A percentile compares a stretch with the other conserved stretches of the same genome.
Evolutionary conservation across 2,888 invertebrate genomes (phyloP).

Genomic region (Cosmopolites sordidus): DNA sequence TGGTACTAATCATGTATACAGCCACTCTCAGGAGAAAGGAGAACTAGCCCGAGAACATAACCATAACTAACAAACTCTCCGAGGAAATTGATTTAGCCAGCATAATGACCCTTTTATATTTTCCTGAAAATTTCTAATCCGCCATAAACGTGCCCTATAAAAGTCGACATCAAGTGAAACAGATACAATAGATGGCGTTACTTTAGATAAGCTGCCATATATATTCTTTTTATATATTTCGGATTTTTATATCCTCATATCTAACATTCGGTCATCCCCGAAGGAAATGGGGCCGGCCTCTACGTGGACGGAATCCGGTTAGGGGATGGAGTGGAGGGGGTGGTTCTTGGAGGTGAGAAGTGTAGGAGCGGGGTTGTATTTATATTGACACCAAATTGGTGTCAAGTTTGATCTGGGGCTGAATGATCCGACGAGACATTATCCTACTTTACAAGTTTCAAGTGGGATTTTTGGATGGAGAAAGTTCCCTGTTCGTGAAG

Average conservation of each 20-base stretch:
- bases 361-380: not conserved
- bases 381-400: not conserved
- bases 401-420: not conserved
- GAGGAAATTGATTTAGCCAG: not conserved
- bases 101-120: slow-evolving; percentile 3
- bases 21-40: too few species aligned
- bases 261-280: slow-evolving; percentile 7
- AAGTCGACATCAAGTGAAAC: slow-evolving; percentile 3
- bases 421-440: not conserved
- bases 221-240: slow-evolving; percentile 14
- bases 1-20: too few species aligned
- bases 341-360: not conserved
- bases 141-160: slow-evolving; percentile 10
- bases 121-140: slow-evolving; percentile 7
- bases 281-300: slow-evolving; percentile 4
- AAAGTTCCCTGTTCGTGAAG: too few species aligned
- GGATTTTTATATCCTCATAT: slow-evolving; percentile 16
- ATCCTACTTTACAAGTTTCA: not conserved
- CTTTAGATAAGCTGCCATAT: slow-evolving; percentile 10
- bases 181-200: slow-evolving; percentile 13
- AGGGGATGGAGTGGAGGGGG: not conserved
- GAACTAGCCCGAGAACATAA: too few species aligned
- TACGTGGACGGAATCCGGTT: not conserved
- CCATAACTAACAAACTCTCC: too few species aligned
- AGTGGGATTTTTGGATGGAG: too few species aligned